Evolutionary conservation across 2,113 vertebrate species (phyloP).

Genomic region (Nycticryphes semicollaris): DNA sequence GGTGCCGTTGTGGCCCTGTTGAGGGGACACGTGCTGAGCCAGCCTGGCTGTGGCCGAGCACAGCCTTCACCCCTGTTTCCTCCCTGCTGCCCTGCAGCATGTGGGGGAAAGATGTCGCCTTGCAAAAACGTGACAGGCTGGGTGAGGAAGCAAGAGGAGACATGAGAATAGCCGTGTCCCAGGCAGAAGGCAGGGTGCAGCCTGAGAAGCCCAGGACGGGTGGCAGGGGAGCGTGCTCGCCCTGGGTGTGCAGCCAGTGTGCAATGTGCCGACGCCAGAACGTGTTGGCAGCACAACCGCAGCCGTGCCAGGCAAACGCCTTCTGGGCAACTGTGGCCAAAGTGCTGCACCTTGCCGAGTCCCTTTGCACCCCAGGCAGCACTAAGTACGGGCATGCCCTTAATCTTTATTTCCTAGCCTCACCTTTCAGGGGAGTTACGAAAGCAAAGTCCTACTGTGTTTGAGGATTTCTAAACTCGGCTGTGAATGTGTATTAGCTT

Average conservation of each 20-base stretch:
- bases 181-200: background rate
- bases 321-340: fast-evolving
- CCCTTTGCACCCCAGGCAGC: background rate
- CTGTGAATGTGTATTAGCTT: background rate
- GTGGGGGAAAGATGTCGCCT: background rate
- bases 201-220: background rate
- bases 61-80: background rate
- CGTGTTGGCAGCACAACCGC: fast-evolving
- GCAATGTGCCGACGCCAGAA: background rate
- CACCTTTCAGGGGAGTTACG: background rate
- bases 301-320: fast-evolving
- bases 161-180: background rate
- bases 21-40: background rate
- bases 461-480: background rate
- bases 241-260: fast-evolving
- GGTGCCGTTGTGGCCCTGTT: background rate
- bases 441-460: background rate
- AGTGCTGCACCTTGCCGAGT: fast-evolving
- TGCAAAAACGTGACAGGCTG: background rate
- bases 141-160: background rate
- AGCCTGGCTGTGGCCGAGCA: background rate
- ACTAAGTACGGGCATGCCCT: background rate
- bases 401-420: background rate
- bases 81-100: background rate
- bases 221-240: background rate